These are phyloP conservation scores for Aurelia sp. DNA, from an alignment of 30 jellyfish, hydroid and myxozoan species.

Conservation along the genomic window DNA sequence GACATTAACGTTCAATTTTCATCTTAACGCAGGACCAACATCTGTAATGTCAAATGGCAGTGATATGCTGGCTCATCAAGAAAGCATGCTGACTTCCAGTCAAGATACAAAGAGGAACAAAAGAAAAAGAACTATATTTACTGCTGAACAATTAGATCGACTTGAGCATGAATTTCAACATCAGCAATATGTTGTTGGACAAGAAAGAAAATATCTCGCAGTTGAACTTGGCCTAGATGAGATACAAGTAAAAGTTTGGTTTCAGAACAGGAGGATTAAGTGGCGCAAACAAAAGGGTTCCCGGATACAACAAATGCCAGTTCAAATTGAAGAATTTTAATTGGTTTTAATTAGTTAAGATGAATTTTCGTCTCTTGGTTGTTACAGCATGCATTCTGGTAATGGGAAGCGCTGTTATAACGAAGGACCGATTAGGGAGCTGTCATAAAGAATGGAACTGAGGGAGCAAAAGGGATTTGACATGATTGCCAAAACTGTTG, in stretches of 20 bases:
- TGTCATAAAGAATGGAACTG: too few relatives aligned
- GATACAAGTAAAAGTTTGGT: conserved; percentile 98
- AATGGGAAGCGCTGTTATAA: too few relatives aligned
- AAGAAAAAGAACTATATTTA: conserved; percentile 97
- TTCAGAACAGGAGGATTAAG: conserved; percentile 97
- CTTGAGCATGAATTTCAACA: conserved; percentile 98
- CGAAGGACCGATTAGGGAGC: too few relatives aligned
- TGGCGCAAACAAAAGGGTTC: conserved; percentile 93
- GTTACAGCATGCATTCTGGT: too few relatives aligned
- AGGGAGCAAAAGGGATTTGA: too few relatives aligned
- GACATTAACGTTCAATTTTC: neutral
- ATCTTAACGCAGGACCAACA: neutral
- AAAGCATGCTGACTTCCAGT: conserved; percentile 14
- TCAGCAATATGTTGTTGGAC: conserved; percentile 98
- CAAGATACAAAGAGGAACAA: conserved; percentile 65
- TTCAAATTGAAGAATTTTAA: conserved; percentile 40
- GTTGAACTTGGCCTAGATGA: conserved; percentile 94
- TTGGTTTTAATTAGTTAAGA: neutral
- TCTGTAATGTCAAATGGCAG: neutral
- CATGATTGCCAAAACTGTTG: too few relatives aligned
- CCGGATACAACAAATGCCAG: conserved; percentile 35
- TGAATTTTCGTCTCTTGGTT: too few relatives aligned
- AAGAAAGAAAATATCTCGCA: conserved; percentile 95
- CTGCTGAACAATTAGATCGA: conserved; percentile 96
- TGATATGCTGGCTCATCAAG: conserved; percentile 8